Evolutionary conservation across 2,888 invertebrate genomes (phyloP).

Genomic region (Gerris lacustris): DNA sequence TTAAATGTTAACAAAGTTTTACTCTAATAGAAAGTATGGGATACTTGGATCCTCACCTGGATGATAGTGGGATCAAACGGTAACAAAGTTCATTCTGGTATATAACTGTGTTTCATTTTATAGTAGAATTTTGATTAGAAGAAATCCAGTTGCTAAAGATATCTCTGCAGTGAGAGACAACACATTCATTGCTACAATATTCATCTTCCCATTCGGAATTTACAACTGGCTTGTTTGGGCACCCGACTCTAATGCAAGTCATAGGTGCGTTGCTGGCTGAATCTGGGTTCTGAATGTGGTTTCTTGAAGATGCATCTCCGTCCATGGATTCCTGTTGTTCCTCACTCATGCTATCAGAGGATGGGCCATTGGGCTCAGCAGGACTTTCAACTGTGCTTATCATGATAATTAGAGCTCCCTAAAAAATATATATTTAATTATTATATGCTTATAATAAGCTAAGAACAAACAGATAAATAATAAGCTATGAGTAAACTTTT

Average conservation of each 20-base stretch:
- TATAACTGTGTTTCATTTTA: not conserved
- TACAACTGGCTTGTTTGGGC: constrained; percentile 77
- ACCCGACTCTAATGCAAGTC: constrained; percentile 72
- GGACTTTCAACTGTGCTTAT: not conserved
- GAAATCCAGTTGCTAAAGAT: not conserved
- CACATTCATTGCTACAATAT: constrained; percentile 94
- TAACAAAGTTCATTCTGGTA: too few species aligned
- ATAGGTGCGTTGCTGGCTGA: constrained; percentile 31
- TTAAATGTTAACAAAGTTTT: too few species aligned
- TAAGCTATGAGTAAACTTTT: too few species aligned
- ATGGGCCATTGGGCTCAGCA: not conserved
- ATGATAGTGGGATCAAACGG: too few species aligned
- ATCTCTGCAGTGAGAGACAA: constrained; percentile 79
- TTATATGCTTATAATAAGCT: too few species aligned
- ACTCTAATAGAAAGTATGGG: too few species aligned
- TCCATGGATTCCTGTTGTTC: too few species aligned
- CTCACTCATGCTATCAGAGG: too few species aligned
- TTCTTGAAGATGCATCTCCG: too few species aligned
- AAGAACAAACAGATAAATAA: too few species aligned
- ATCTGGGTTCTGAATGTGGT: constrained; percentile 29
- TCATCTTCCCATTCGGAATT: constrained; percentile 94
- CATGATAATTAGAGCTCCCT: not conserved
- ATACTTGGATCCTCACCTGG: too few species aligned
- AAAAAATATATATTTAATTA: too few species aligned
- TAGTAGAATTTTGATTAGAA: not conserved